Conservation (phyloP, 1,140 invertebrate species). For the Epicauta chinensis region DNA sequence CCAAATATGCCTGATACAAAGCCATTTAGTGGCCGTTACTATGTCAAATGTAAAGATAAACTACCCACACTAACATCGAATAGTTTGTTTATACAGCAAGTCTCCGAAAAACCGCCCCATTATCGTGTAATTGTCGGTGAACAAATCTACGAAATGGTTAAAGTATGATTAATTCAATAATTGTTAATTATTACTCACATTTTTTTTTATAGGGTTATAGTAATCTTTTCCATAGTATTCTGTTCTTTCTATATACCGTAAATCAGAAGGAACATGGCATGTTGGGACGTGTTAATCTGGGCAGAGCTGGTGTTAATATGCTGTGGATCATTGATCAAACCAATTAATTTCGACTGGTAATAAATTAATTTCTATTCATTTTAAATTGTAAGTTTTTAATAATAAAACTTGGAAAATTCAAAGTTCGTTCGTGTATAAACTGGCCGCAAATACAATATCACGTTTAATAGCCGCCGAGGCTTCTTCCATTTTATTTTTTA, state of each 20-base stretch:
- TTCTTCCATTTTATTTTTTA: constrained; percentile 93
- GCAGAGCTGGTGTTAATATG: constrained; percentile 70
- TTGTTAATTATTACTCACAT: constrained; percentile 2
- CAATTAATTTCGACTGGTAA: too few relatives aligned
- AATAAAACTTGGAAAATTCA: too few relatives aligned
- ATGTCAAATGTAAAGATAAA: constrained; percentile 54
- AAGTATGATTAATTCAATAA: constrained; percentile 44
- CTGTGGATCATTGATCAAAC: constrained; percentile 58
- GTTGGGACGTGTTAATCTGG: constrained; percentile 70
- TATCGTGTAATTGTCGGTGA: constrained; percentile 60
- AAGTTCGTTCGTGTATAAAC: constrained; percentile 70
- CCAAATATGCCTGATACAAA: constrained; percentile 68
- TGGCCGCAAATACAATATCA: constrained; percentile 97
- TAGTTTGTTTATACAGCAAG: constrained; percentile 51
- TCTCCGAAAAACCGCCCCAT: constrained; percentile 62
- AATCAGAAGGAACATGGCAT: constrained; percentile 69
- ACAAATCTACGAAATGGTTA: constrained; percentile 57
- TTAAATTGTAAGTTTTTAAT: too few relatives aligned
- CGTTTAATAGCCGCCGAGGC: constrained; percentile 88
- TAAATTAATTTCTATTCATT: too few relatives aligned
- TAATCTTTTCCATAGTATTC: constrained; percentile 73
- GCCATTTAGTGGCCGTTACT: constrained; percentile 59
- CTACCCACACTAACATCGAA: constrained; percentile 38
- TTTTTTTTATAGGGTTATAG: constrained; percentile 63
- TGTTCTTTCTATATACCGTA: constrained; percentile 72